phyloP scores from a whole-genome alignment of 2,797 vertebrate species.

The Brachyrhaphis roseni region DNA sequence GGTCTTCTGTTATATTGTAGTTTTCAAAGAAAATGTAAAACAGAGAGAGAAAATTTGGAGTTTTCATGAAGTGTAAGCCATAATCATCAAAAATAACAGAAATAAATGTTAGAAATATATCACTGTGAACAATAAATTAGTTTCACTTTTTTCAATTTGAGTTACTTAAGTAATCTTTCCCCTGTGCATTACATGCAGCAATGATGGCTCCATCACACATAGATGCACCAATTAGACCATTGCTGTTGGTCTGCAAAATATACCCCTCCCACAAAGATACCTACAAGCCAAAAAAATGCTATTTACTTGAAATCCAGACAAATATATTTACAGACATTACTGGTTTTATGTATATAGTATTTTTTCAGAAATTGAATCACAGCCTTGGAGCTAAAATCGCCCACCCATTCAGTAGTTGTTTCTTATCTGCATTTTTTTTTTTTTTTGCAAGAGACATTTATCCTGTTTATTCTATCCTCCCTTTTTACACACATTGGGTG shows the following conservation, averaged over 20 bases:
- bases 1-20: too few species aligned
- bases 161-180: background rate
- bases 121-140: background rate
- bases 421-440: background rate
- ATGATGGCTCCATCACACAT: background rate
- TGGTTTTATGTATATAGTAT: background rate
- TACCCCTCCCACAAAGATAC: too few species aligned
- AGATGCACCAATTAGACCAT: background rate
- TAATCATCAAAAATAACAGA: background rate
- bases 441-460: background rate
- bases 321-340: background rate
- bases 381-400: background rate
- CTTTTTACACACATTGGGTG: background rate
- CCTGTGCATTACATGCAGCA: background rate
- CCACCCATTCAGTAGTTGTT: background rate
- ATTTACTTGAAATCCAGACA: background rate
- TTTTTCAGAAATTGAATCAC: background rate
- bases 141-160: background rate
- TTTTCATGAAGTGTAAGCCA: background rate
- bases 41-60: background rate
- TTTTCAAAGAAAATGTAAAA: too few species aligned
- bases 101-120: background rate
- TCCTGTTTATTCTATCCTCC: background rate
- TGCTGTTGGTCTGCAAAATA: background rate
- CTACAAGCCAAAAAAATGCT: background rate